phyloP scores from a whole-genome alignment of 2,113 vertebrate species.

The Nettapus auritus region DNA sequence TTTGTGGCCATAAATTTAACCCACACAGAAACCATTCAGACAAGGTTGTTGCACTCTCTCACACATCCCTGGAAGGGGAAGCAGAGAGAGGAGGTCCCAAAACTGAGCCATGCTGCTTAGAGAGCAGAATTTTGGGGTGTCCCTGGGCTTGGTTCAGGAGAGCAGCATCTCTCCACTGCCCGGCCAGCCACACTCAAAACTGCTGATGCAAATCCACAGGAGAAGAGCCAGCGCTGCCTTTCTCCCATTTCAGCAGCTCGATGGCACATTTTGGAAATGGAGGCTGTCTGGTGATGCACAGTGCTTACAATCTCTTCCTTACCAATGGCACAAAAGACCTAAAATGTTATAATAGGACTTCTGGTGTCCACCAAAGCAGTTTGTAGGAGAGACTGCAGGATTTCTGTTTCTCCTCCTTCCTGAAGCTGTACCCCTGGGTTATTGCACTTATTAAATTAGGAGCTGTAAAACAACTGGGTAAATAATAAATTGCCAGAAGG shows the following conservation, averaged over 20 bases:
- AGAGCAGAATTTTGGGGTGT: background rate
- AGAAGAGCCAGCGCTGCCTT: background rate
- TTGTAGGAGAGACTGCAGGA: background rate
- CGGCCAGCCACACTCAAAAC: rapidly evolving
- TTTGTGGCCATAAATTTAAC: background rate
- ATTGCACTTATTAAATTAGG: constrained; percentile 54
- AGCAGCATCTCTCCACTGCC: rapidly evolving
- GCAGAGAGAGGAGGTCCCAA: background rate
- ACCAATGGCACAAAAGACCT: background rate
- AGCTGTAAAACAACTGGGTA: constrained; percentile 49
- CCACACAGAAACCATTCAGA: no score
- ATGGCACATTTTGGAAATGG: background rate
- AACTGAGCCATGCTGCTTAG: rapidly evolving
- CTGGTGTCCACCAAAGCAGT: background rate
- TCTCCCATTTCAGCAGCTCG: background rate
- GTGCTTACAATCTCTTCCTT: background rate
- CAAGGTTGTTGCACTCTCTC: background rate
- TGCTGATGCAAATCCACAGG: background rate
- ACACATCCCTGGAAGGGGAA: background rate
- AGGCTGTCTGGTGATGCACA: background rate
- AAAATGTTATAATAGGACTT: background rate
- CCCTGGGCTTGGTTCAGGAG: background rate
- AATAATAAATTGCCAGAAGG: constrained; percentile 49
- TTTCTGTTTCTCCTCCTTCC: constrained; percentile 35
- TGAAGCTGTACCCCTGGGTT: constrained; percentile 31